Evolutionary conservation across 1,140 invertebrate genomes (phyloP), one percentile per base, ranked within the genome.

Genomic region (Scaptomyza graminum): DNA sequence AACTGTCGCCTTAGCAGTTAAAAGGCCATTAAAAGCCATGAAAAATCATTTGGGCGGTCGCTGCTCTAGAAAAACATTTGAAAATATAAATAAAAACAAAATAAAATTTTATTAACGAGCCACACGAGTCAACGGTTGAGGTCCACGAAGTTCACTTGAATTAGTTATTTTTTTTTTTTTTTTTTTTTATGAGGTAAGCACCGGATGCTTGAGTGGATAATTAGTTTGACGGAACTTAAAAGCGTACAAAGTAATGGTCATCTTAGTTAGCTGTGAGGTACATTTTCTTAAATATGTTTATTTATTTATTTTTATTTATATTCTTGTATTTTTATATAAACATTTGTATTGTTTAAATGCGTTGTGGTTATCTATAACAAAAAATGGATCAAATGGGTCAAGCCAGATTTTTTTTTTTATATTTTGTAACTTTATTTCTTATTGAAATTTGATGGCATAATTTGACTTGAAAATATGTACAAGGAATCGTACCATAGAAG

Each of bases 61-160:
- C 52, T 61, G 79, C 59, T 71, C 57, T 67, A 76, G 64, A 79
- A 64, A 80, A 79, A 54, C 61, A 65, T 67, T 74, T 81, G 61
- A 77, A 77, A 65, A 57, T 66, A 69, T 60, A 76, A 79, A 22
- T 22, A 22, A 22, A 22, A 22, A 22, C 18, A 22, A 76, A 73
- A 67, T 62, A 50, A 25, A 44, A 18, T 44, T 47, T 68, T 74
- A 87, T 69, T 85, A 66, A 85, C 68, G 78, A 44, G 64, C 61
- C 74, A 71, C 82, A 85, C 82, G 82, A 85, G 82, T 81, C 82
- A 78, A 75, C 66, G 69, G 16, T 16, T 68, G 47, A 57, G 69
- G 69, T 71, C 15, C 13, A 55, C 70, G 65, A 66, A 75, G 82
- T 85, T 87, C 70, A 81, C 5, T 11, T n/a, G 61, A 81, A 75